These are phyloP conservation scores for Sardinella longiceps DNA, from an alignment of 2,797 vertebrate species.

Conservation along the genomic window DNA sequence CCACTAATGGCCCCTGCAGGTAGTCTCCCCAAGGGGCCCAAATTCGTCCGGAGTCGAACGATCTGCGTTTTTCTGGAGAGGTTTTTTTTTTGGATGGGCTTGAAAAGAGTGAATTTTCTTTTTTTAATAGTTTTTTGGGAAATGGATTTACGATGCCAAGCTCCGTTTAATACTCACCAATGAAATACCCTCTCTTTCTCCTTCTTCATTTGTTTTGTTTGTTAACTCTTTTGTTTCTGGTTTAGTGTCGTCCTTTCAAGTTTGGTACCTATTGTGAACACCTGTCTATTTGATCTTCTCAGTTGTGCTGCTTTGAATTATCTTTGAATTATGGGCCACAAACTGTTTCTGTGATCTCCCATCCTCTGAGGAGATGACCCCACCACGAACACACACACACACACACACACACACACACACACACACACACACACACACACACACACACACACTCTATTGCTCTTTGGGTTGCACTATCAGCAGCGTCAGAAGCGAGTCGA, in stretches of 20 bases:
- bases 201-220: no score
- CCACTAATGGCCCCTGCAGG: background rate
- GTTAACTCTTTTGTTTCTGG: background rate
- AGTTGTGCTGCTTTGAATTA: background rate
- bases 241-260: background rate
- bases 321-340: background rate
- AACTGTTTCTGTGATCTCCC: background rate
- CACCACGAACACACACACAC: no score
- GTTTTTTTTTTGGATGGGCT: slow-evolving; percentile 35
- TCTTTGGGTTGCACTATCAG: background rate
- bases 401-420: no score
- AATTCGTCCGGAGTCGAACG: slow-evolving; percentile 34
- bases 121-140: slow-evolving; percentile 45
- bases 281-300: background rate
- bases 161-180: slow-evolving; percentile 46
- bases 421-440: no score
- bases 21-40: slow-evolving; percentile 17
- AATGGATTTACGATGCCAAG: slow-evolving; percentile 48
- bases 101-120: slow-evolving; percentile 43
- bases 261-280: background rate
- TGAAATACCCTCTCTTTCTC: slow-evolving; percentile 43
- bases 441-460: background rate
- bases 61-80: slow-evolving; percentile 8
- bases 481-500: background rate
- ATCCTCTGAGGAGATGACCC: background rate